Conservation (phyloP, 92 coral and sea anemone genomes). For the Plumapathes pennacea region DNA sequence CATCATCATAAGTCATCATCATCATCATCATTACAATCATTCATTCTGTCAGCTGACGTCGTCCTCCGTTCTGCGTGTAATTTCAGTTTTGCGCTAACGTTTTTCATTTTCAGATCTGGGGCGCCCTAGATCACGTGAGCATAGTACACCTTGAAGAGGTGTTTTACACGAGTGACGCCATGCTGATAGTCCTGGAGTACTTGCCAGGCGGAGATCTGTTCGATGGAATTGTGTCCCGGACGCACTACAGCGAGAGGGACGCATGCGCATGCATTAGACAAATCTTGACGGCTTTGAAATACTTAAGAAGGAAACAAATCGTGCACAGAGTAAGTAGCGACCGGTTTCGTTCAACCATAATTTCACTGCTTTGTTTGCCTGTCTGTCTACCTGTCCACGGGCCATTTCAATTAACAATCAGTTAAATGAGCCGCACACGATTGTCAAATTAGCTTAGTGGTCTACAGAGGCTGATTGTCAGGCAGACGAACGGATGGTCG, state of each 20-base stretch:
- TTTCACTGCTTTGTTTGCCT: neutral
- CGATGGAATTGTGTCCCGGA: conserved; percentile 89
- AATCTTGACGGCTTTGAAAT: conserved; percentile 71
- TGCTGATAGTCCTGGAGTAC: conserved; percentile 84
- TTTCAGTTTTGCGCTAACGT: no score
- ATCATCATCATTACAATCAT: no score
- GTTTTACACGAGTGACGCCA: conserved; percentile 53
- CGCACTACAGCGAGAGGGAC: conserved; percentile 87
- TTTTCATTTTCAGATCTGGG: conserved; percentile 48
- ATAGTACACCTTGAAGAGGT: conserved; percentile 81
- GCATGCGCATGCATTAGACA: conserved; percentile 87
- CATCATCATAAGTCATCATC: no score
- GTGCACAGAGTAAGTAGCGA: conserved; percentile 73
- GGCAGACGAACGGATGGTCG: no score
- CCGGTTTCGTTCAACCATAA: neutral
- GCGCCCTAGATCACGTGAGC: conserved; percentile 62
- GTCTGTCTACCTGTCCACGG: neutral
- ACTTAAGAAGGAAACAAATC: conserved; percentile 61
- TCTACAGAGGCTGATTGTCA: no score
- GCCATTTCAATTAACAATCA: no score
- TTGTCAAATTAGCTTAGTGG: no score
- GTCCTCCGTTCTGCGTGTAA: no score
- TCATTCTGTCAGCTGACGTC: no score
- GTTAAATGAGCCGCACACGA: no score
- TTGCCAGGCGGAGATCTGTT: conserved; percentile 97